Base-by-base conservation (phyloP, 2,113 vertebrate genomes). In the Phaethornis superciliosus region DNA sequence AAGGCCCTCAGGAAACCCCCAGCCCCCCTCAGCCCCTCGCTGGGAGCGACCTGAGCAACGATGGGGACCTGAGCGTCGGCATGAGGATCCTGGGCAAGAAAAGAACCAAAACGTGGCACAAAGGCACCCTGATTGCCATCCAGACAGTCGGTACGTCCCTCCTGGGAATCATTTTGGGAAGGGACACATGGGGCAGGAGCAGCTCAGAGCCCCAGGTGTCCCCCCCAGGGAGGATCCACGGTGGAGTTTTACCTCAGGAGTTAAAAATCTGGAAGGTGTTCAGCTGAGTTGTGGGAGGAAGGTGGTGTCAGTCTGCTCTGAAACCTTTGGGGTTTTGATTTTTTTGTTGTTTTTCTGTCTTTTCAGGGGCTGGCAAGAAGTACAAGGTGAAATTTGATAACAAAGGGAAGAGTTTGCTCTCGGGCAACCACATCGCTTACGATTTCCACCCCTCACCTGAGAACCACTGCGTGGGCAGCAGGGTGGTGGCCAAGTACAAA, bases 371-470 rank as follows among this genome's bases (percentile, higher is more conserved):
- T 24, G 98, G 97, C 4, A 98, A 98, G 83, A 99, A 99, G 51
- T 99, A 98, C 97, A 99, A 99, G 93, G 99, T 99, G 81, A 99
- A 99, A 78, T 99, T 99, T 85, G 99, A 99, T 68, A 98, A 98
- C 5, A 99, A 99, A 97, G 99, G 99, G 3, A 99, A 99, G 97
- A 99, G 99, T 92, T 97, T 99, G 83, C 98, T 99, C 18, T 99
- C 99, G 3, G 99, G 99, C 44, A 99, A 99, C 94, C 99, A 99
- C 59, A 98, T 99, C 33, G 99, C 99, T 5, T 99, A 99, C 4
- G 99, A 99, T 84, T 98, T 98, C 49, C 99, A 99, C 97, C 99
- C 99, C 8, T 96, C 95, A 0, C 96, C 98, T 1, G 99, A 99
- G 93, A 98, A 98, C 37, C 96, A 99, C 60, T 98, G 98, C 18